Base-by-base conservation (phyloP, 2,113 vertebrate species). In the Pangasianodon hypophthalmus region DNA sequence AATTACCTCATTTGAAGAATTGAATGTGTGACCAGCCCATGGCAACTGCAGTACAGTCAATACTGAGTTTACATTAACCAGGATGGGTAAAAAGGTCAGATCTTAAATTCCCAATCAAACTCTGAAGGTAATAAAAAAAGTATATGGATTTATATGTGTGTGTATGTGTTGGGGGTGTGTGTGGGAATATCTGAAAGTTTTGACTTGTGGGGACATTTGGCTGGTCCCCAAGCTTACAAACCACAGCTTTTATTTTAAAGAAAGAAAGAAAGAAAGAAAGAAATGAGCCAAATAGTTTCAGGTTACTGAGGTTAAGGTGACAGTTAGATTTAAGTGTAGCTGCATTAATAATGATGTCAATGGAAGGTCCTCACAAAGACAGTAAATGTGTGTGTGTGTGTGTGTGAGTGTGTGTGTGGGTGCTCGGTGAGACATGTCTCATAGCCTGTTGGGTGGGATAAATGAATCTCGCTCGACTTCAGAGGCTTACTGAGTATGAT, bases 401-500 rank as follows among this genome's bases (percentile, higher is more conserved):
- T 24, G 11, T 81, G 73, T 54, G 90, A 18, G 11, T 81, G 48
- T 41, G 41, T 64, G 48, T 71, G 54, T 67, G 56, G 32, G 58
- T 58, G n/a, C 48, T 14, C 52, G 14, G 44, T 73, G 48, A 85
- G 93, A 95, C 90, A 67, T 93, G 91, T 90, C 91, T 94, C 90
- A 92, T 93, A 81, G 90, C 86, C 87, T 89, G 90, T 84, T 87
- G 91, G 90, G 92, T 89, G 88, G 75, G 89, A 92, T 93, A 92
- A 94, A 95, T 95, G 94, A 94, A 95, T 94, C 92, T 93, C 90
- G 69, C 82, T 18, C 54, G 54, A 82, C 88, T 89, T 90, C 80
- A 88, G 93, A 92, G 91, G 93, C 84, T 92, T 91, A 90, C 91
- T 90, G 90, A 91, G 93, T 91, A 90, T 93, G 90, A 94, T 93